Percentiles rank a stretch among this genome's conserved stretches.
phyloP scores from a whole-genome alignment of 2,113 vertebrate genomes.

The Pseudopipra pipra region DNA sequence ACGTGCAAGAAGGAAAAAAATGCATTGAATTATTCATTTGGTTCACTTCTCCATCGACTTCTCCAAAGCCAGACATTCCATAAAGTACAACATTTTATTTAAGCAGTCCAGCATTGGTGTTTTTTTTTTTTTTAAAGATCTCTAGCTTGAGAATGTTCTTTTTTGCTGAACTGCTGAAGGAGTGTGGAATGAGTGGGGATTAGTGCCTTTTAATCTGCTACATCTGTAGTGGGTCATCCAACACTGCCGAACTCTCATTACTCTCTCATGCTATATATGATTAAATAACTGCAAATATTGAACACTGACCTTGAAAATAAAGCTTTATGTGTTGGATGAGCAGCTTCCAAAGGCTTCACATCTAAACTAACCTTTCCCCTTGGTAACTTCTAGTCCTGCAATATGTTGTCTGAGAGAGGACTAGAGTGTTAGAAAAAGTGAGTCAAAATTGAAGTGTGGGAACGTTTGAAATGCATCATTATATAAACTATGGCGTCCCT shows the following conservation, averaged over 20 bases:
- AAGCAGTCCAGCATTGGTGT: neutral
- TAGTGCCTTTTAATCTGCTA: conserved; percentile 81
- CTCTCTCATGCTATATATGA: conserved; percentile 56
- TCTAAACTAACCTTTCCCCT: conserved; percentile 43
- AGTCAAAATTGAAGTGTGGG: neutral
- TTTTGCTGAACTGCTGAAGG: conserved; percentile 54
- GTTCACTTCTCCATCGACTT: conserved; percentile 63
- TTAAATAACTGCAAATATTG: conserved; percentile 65
- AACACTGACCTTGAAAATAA: conserved; percentile 65
- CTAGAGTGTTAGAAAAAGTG: neutral
- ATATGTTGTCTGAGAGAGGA: neutral
- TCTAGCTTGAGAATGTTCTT: conserved; percentile 49
- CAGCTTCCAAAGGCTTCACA: conserved; percentile 52
- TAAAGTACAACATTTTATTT: conserved; percentile 5
- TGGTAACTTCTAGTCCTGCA: neutral
- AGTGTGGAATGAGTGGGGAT: conserved; percentile 72
- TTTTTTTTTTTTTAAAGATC: neutral
- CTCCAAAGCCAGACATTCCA: conserved; percentile 72
- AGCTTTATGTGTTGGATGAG: conserved; percentile 54
- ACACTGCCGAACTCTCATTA: conserved; percentile 51
- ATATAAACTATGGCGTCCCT: neutral
- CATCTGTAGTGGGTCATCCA: conserved; percentile 73
- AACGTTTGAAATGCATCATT: conserved; percentile 20
- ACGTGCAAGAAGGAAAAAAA: neutral
- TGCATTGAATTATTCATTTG: conserved; percentile 22